Base-by-base conservation (phyloP, 2,797 vertebrate species). In the Pangasius macronema region DNA sequence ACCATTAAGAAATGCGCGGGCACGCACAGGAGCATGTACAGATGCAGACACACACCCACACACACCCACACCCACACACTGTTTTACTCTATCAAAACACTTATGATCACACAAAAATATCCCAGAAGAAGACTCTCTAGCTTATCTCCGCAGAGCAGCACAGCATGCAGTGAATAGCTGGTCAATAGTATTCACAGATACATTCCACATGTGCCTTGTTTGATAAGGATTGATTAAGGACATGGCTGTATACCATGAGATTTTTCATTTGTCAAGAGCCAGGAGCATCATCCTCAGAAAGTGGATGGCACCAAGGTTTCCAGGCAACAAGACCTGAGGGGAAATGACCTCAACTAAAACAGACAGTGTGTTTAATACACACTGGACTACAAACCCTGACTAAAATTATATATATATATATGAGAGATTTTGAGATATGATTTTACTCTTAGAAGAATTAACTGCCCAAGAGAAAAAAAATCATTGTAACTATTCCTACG, bases 261-360 rank as follows among this genome's bases (percentile, higher is more conserved):
- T 61, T 59, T 87, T 91, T 80, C 36, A 57, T 88, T 90, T 85
- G 85, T 55, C 33, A 57, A 59, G 61, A 83, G 65, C 76, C 65
- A 36, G 73, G 75, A 88, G 85, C 53, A 86, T 87, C 87, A 89
- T 86, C 82, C 82, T 81, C 75, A 76, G 67, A 85, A 88, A 87
- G 59, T 6, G 51, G 85, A 87, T 82, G 88, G 87, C 80, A 87
- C 84, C 65, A 75, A 89, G 87, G 91, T 91, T 89, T 89, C 89
- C 88, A 91, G 86, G 88, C 87, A 88, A 92, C 89, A 89, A 90
- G 88, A 89, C 86, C 85, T 86, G 57, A 80, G 76, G 86, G 80
- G 42, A 90, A 84, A 83, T 86, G 86, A 90, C 89, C 88, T 92
- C 86, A 33, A 55, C 84, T 70, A 55, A 84, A 89, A 90, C 85